Percentiles rank a stretch among this genome's conserved stretches.
Conservation (phyloP, 2,797 vertebrate species). For the Crenichthys baileyi region DNA sequence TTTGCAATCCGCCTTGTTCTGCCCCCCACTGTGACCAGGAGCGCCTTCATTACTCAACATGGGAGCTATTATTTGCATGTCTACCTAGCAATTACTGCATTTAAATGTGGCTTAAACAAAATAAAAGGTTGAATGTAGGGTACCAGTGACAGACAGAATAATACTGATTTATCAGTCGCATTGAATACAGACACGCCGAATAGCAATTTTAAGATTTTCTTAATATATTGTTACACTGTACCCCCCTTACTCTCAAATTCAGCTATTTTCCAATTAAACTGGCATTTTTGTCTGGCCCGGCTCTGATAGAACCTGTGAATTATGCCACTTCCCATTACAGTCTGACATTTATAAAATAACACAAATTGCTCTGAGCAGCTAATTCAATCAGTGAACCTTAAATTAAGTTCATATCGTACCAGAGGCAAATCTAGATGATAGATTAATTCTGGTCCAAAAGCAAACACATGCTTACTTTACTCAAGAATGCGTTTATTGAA, state of each 20-base stretch:
- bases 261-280: constrained; percentile 28
- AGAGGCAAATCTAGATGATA: constrained; percentile 51
- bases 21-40: constrained; percentile 39
- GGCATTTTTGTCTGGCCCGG: constrained; percentile 15
- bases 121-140: constrained; percentile 40
- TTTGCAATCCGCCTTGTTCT: constrained; percentile 37
- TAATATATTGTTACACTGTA: constrained; percentile 22
- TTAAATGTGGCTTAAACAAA: constrained; percentile 49
- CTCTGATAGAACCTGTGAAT: constrained; percentile 45
- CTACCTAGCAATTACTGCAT: constrained; percentile 65
- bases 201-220: constrained; percentile 39
- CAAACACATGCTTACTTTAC: constrained; percentile 33
- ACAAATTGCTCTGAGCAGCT: constrained; percentile 64
- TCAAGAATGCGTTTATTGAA: constrained; percentile 44
- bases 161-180: constrained; percentile 37
- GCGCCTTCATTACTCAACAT: constrained; percentile 65
- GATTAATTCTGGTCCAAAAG: constrained; percentile 61
- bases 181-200: constrained; percentile 3
- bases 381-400: constrained; percentile 47
- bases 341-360: constrained; percentile 76
- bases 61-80: constrained; percentile 48
- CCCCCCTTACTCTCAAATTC: background rate
- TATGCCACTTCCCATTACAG: constrained; percentile 52
- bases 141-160: constrained; percentile 30
- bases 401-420: constrained; percentile 56